Evolutionary conservation across 2,113 vertebrate species (phyloP), one percentile per base, ranked within the genome.

Genomic region (Muntiacus reevesi): DNA sequence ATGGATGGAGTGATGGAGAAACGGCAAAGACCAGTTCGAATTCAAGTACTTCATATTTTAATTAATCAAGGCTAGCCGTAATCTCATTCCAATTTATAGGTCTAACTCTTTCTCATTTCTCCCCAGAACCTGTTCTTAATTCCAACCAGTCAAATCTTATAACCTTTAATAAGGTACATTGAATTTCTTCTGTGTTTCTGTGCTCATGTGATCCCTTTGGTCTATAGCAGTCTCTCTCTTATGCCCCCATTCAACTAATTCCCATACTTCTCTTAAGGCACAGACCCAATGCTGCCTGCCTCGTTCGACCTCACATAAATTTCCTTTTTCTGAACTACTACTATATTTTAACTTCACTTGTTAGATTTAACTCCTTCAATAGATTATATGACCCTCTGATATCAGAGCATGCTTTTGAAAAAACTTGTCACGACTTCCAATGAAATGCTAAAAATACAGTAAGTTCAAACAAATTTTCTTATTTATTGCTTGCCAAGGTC

Each of bases 21-120:
- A 79, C 5, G 45, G 7, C 11, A 16, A 55, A 19, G 40, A 87
- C 17, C 45, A 40, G 21, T 50, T 78, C 12, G 33, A 71, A 52
- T 74, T 97, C 45, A 76, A 30, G 23, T 52, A 57, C 67, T 36
- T 89, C 86, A 52, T 78, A 94, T 94, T 94, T 87, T 55, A 96
- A 13, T 78, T 54, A 96, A 76, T 74, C 52, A 82, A 88, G 45
- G 45, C 19, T 91, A 93, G 6, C 62, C 25, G 9, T 57, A 81
- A 92, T 64, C 81, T 67, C 28, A 54, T 87, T 74, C 21, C 14
- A 81, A 30, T 93, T 67, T 79, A 30, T 45, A 67, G 45, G 30
- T 85, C 74, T 54, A 82, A 45, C 10, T 82, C 57, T 84, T 62
- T 40, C 25, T 23, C 67, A 71, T 87, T 87, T 89, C 55, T 97